These are phyloP conservation scores for Caenorhabditis remanei DNA, from an alignment of 1,140 invertebrate species.

Conservation along the genomic window DNA sequence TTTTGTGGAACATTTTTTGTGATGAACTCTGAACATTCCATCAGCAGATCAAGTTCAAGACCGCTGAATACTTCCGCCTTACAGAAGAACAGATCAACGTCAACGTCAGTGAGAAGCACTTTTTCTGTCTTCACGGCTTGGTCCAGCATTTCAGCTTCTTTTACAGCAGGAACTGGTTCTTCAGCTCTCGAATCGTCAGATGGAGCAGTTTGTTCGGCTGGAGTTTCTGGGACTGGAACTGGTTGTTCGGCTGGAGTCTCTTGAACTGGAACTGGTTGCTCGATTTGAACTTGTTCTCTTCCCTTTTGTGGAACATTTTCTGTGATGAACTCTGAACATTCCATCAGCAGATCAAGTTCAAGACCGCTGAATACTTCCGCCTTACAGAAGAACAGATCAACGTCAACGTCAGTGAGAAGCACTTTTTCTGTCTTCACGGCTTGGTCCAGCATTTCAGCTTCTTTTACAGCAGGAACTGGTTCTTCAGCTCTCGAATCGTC, in stretches of 20 bases:
- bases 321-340: not conserved
- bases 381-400: conserved; percentile 49
- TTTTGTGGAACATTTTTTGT: no score
- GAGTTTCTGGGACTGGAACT: not conserved
- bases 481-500: no score
- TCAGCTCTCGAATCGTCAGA: not conserved
- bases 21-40: no score
- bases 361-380: conserved; percentile 1
- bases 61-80: no score
- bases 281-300: conserved; percentile 5
- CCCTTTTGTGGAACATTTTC: no score
- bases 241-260: not conserved
- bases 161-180: not conserved
- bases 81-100: no score
- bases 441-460: not conserved
- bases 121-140: no score
- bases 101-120: no score
- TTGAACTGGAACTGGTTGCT: not conserved
- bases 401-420: not conserved
- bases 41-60: no score
- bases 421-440: not conserved
- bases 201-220: not conserved
- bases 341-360: conserved; percentile 9
- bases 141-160: not conserved
- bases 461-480: no score